Percentiles rank a stretch among this genome's conserved stretches.
Conservation (phyloP, 2,888 invertebrate species). For the Ashinkailepas kermadecensis region DNA sequence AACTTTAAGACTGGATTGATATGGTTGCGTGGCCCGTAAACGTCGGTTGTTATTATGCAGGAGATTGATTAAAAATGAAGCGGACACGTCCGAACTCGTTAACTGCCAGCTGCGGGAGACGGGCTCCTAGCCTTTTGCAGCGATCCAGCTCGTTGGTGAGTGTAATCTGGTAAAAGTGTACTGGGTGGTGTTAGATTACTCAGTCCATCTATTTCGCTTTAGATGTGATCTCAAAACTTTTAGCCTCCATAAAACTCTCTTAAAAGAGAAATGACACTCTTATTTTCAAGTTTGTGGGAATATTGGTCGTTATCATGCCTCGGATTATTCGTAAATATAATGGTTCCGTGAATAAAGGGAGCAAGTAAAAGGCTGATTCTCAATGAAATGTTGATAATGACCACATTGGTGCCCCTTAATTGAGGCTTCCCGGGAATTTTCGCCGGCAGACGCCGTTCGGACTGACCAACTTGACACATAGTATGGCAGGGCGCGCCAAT, state of each 20-base stretch:
- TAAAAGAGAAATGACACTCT: background rate
- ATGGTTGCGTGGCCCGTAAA: slow-evolving; percentile 2
- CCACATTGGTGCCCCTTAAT: background rate
- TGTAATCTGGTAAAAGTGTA: slow-evolving; percentile 7
- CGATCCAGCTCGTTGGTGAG: background rate
- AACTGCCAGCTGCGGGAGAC: background rate
- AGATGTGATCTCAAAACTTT: background rate
- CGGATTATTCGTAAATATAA: slow-evolving; percentile 8
- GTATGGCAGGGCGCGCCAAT: background rate
- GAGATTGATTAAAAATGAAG: slow-evolving; percentile 16
- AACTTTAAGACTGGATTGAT: slow-evolving; percentile 5
- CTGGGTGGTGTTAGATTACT: background rate
- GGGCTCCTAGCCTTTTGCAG: background rate
- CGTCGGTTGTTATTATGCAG: slow-evolving; percentile 7
- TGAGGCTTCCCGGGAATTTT: background rate
- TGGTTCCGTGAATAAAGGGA: slow-evolving; percentile 7
- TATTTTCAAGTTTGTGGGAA: slow-evolving; percentile 12
- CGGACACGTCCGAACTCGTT: background rate
- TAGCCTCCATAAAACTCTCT: background rate
- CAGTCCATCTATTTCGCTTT: background rate
- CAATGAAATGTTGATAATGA: background rate
- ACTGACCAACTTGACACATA: slow-evolving; percentile 21
- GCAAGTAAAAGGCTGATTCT: background rate
- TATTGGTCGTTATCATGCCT: slow-evolving; percentile 11
- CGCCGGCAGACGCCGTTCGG: background rate